Percentiles rank a stretch among this genome's conserved stretches.
phyloP scores from a whole-genome alignment of 2,113 vertebrate species.

The Ictidomys tridecemlineatus region DNA sequence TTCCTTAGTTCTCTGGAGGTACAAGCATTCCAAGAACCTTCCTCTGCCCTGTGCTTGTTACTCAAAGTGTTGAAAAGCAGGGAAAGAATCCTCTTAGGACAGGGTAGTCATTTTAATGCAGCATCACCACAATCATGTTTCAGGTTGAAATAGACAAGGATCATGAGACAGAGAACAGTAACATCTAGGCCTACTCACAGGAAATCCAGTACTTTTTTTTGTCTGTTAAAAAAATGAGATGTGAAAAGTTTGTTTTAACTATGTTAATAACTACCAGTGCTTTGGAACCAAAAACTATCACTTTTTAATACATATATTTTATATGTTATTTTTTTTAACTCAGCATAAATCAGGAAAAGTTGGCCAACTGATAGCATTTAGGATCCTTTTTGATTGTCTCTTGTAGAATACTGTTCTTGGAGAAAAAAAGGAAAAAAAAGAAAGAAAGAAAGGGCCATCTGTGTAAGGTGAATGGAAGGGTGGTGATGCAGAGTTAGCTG shows the following conservation, averaged over 20 bases:
- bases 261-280: constrained; percentile 56
- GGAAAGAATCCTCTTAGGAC: not conserved
- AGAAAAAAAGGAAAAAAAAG: too few relatives aligned
- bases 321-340: constrained; percentile 19
- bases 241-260: not conserved
- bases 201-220: constrained; percentile 45
- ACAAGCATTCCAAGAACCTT: too few relatives aligned
- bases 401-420: not conserved
- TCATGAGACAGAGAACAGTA: not conserved
- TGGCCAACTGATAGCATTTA: constrained; percentile 22
- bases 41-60: too few relatives aligned
- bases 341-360: not conserved
- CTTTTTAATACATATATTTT: constrained; percentile 47
- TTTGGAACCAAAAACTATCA: constrained; percentile 55
- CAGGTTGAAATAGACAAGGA: constrained; percentile 50
- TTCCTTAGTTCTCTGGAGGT: too few relatives aligned
- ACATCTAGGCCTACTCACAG: not conserved
- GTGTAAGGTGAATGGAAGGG: too few relatives aligned
- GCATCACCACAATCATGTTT: constrained; percentile 56
- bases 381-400: not conserved
- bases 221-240: constrained; percentile 27
- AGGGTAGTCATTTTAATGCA: not conserved
- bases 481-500: too few relatives aligned
- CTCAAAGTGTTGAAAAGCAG: too few relatives aligned
- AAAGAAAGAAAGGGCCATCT: too few relatives aligned